Base-by-base conservation (phyloP, 92 coral and sea anemone genomes). In the Zoanthus sociatus region DNA sequence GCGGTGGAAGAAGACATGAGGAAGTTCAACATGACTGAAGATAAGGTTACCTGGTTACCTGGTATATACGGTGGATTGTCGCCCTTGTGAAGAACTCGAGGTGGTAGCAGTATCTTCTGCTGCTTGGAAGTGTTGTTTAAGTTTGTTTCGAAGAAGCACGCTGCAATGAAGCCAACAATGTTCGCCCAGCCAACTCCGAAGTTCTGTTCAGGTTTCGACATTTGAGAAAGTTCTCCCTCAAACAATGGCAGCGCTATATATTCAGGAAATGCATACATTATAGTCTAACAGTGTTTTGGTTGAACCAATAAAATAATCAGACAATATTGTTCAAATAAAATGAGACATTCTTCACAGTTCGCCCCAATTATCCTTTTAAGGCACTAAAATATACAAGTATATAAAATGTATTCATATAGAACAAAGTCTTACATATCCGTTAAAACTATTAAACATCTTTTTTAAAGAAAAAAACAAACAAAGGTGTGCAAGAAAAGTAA, bases 141-240 rank as follows among this genome's bases (percentile, higher is more conserved):
- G 76, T 94, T 90, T 26, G 98, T 94, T 76, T 93, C 88, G 78
- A 90, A 94, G 79, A 92, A 92, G 11, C 92, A 88, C 15, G 98
- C 93, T n/a, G 98, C 98, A 56, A 94, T 94, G 73, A 94, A 94
- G 6, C 93, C 95, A 3, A 94, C 95, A 1, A 94, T 89, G 73
- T 90, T 87, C 12, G 98, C 95, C 98, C 98, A 94, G 21, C 98
- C 98, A 16, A 77, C 88, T 33, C 98, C 98, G 47, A 94, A 94
- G 71, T 92, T 87, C 82, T 88, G 88, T 46, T 94, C 98, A 7
- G 98, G 98, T 46, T 9, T 56, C 6, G 98, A 89, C 68, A 94
- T 60, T 42, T 90, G 90, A 45, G 76, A 72, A 51, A 84, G 87
- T 37, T 90, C 90, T 18, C 93, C 89, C 48, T 53, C 74, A 75